These are phyloP conservation scores for Autographa gamma DNA, from an alignment of 2,888 invertebrate genomes.

Conservation along the genomic window DNA sequence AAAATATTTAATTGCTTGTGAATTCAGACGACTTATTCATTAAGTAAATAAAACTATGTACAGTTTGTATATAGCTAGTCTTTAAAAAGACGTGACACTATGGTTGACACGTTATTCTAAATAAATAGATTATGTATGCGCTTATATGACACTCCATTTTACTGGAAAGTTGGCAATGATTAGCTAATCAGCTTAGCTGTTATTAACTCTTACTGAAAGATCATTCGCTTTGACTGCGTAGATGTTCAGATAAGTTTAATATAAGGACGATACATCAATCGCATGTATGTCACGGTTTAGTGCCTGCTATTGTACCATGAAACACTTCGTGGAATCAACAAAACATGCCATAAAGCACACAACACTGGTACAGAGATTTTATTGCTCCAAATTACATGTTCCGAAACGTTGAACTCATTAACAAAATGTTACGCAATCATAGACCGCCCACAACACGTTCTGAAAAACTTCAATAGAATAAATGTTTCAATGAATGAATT, in stretches of 20 bases:
- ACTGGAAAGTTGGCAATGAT: constrained; percentile 42
- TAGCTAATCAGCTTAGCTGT: constrained; percentile 30
- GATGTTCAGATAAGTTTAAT: constrained; percentile 22
- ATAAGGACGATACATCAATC: constrained; percentile 10
- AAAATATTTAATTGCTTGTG: too few relatives aligned
- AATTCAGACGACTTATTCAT: too few relatives aligned
- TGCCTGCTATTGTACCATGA: constrained; percentile 41
- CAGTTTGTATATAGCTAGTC: background rate
- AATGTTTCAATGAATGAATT: constrained; percentile 60
- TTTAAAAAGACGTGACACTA: constrained; percentile 1
- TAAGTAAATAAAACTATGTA: background rate
- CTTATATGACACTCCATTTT: constrained; percentile 19
- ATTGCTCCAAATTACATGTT: constrained; percentile 76
- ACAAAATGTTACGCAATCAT: constrained; percentile 58
- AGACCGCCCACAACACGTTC: constrained; percentile 50
- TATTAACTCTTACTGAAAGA: constrained; percentile 32
- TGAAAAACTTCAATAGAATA: constrained; percentile 56
- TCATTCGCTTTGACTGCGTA: constrained; percentile 23
- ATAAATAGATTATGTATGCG: constrained; percentile 33
- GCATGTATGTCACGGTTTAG: constrained; percentile 37
- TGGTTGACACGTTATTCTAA: background rate
- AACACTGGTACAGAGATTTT: constrained; percentile 60
- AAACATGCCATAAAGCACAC: constrained; percentile 55
- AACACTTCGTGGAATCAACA: constrained; percentile 57
- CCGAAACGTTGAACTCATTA: constrained; percentile 69